Base-by-base conservation (phyloP, 2,888 invertebrate species). In the Lasiommata megera region DNA sequence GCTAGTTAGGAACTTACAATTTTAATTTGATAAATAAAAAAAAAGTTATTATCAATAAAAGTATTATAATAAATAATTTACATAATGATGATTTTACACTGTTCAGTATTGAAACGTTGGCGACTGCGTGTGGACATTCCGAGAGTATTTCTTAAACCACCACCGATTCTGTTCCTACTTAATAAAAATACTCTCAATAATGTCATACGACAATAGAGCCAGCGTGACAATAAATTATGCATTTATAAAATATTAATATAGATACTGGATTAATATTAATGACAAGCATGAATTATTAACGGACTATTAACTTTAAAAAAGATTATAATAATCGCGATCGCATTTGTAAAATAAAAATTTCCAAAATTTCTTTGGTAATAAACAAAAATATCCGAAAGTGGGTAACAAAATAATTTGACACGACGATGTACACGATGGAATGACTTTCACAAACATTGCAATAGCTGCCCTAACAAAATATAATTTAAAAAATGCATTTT, bases 1-100 rank as follows among this genome's bases (percentile, higher is more conserved):
- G 85, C 87, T 88, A 86, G 85, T 86, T 89, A 90, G 89, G 89
- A 90, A 90, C 89, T 89, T 87, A 87, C 78, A 84, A 83, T 80
- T 84, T 84, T 83, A 84, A 81, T 77, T 77, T 74, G 82, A 84
- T 87, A 88, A 88, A 88, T 87, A 88, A 81, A 79, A 88, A 81
- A 79, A 77, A 70, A 69, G 51, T 62, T 61, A 62, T 58, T 54
- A 62, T 58, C 46, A 74, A 68, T 73, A 76, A 68, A 76, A 79
- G 77, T 79, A 79, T 80, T 82, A 80, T 70, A 88, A 88, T 87
- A 88, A 88, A 88, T 87, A 88, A 84, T 86, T 84, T 84, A 84
- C 84, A 88, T 79, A 79, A 79, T 69, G 63, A 72, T 75, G 79
- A 79, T 80, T 81, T 77, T 73, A 82, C 81, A 84, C 78, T 74